Evolutionary conservation across 2,888 invertebrate genomes (phyloP).

Genomic region (Hylaea fasciaria): DNA sequence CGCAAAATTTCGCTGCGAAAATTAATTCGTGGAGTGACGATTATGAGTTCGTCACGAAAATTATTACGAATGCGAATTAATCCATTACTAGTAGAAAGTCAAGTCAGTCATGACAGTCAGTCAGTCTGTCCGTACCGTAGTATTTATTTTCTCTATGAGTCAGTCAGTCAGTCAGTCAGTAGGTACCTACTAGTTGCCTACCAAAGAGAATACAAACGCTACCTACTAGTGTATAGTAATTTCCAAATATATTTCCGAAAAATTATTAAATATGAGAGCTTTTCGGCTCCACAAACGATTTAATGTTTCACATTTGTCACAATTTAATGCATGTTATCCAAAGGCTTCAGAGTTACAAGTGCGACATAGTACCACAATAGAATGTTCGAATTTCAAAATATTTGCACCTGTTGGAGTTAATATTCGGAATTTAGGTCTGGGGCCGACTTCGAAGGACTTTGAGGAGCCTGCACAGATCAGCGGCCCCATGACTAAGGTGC

Average conservation of each 20-base stretch:
- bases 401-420: conserved; percentile 56
- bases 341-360: conserved; percentile 59
- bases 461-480: conserved; percentile 67
- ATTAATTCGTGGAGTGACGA: too few relatives aligned
- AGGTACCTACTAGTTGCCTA: too few relatives aligned
- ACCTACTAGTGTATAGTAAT: too few relatives aligned
- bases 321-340: conserved; percentile 54
- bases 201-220: too few relatives aligned
- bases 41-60: too few relatives aligned
- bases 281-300: conserved; percentile 57
- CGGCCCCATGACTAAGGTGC: conserved; percentile 86
- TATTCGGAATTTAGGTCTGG: conserved; percentile 70
- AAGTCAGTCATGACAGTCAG: too few relatives aligned
- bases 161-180: too few relatives aligned
- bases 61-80: too few relatives aligned
- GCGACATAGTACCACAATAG: conserved; percentile 65
- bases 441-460: conserved; percentile 78
- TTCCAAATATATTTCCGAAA: background rate
- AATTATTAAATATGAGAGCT: conserved; percentile 63
- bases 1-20: too few relatives aligned
- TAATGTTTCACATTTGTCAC: conserved; percentile 48
- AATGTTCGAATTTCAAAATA: conserved; percentile 54
- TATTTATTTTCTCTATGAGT: too few relatives aligned
- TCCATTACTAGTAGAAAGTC: too few relatives aligned
- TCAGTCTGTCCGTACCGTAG: too few relatives aligned